These are phyloP conservation scores for Cephus rjabovi DNA, from an alignment of 2,888 invertebrate genomes.

Conservation along the genomic window DNA sequence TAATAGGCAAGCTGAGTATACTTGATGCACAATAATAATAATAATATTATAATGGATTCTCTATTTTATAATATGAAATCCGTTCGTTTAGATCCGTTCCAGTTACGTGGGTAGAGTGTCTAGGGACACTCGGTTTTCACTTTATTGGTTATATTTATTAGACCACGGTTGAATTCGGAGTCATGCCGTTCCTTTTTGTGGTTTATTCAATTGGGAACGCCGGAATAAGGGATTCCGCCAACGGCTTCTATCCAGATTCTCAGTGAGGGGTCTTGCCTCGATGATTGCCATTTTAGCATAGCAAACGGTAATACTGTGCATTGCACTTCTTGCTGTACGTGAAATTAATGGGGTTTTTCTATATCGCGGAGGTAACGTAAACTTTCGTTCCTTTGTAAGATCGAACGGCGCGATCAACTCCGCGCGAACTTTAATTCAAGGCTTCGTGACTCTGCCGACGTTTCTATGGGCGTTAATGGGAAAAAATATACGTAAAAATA, in stretches of 20 bases:
- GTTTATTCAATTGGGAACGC: constrained; percentile 11
- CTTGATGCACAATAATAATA: too few species aligned
- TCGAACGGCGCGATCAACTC: neutral
- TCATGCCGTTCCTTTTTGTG: constrained; percentile 13
- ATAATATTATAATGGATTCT: neutral
- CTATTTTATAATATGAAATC: neutral
- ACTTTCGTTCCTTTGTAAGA: neutral
- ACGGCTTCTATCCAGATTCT: neutral
- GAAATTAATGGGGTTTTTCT: neutral
- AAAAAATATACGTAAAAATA: neutral
- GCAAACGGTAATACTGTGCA: neutral
- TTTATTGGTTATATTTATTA: constrained; percentile 27
- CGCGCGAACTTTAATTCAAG: neutral
- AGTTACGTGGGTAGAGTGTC: constrained; percentile 21
- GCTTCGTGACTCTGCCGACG: neutral
- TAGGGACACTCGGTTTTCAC: constrained; percentile 28
- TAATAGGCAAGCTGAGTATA: too few species aligned
- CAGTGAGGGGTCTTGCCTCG: neutral
- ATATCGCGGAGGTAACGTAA: neutral
- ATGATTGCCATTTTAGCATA: neutral
- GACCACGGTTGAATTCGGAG: constrained; percentile 31
- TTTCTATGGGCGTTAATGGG: neutral
- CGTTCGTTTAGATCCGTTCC: constrained; percentile 22
- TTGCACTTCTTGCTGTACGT: neutral
- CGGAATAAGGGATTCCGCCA: neutral